Conservation (phyloP, 2,888 invertebrate genomes). For the Cerastoderma edule region DNA sequence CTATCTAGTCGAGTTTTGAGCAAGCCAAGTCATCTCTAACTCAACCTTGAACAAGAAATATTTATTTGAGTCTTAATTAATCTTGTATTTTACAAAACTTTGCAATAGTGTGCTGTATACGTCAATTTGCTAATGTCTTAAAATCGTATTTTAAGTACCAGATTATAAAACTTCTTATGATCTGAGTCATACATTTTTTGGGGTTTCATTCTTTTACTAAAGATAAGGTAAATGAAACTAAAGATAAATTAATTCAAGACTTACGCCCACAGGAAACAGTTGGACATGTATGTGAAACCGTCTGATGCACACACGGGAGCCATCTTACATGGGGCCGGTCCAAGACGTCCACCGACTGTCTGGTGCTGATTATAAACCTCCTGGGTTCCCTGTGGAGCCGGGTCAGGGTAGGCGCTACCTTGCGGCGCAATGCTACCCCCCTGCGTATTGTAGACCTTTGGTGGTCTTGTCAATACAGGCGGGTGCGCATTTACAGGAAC, state of each 20-base stretch:
- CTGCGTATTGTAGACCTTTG: background rate
- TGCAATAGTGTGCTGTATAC: too few species aligned
- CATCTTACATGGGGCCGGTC: conserved; percentile 39
- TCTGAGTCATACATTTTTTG: background rate
- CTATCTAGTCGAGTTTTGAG: too few species aligned
- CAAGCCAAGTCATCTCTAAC: too few species aligned
- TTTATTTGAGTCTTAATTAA: too few species aligned
- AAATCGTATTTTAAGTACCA: too few species aligned
- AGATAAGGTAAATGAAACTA: background rate
- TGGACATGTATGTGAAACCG: conserved; percentile 57
- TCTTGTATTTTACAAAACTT: too few species aligned
- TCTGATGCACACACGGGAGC: conserved; percentile 62
- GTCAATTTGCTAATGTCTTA: too few species aligned
- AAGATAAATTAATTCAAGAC: conserved; percentile 23
- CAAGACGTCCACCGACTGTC: conserved; percentile 13
- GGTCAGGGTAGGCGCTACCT: background rate
- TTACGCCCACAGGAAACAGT: conserved; percentile 59
- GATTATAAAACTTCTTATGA: too few species aligned
- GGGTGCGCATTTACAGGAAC: conserved; percentile 5
- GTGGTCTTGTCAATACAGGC: conserved; percentile 9
- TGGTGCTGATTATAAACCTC: background rate
- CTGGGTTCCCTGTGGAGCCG: background rate
- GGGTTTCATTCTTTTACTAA: background rate
- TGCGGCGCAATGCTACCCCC: background rate
- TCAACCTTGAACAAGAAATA: too few species aligned